These are phyloP conservation scores for Micoletzkya japonica DNA, from an alignment of 2,888 invertebrate genomes.

Conservation along the genomic window DNA sequence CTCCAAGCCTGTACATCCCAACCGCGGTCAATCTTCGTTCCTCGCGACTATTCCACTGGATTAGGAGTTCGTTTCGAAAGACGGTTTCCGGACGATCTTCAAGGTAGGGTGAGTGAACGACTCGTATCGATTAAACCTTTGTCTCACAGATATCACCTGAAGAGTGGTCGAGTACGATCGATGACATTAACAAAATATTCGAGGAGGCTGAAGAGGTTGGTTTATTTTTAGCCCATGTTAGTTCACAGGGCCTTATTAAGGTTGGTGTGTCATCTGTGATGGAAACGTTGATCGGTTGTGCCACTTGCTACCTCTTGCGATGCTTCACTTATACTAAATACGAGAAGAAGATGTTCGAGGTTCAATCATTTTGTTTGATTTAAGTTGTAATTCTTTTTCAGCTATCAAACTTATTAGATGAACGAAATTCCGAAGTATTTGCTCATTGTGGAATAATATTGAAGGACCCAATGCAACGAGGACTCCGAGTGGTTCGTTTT, in stretches of 20 bases:
- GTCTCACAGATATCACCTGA: conserved; percentile 15
- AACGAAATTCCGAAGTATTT: conserved; percentile 22
- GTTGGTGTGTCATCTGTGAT: conserved; percentile 21
- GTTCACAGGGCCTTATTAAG: neutral
- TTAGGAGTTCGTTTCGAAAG: conserved; percentile 27
- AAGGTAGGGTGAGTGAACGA: conserved; percentile 8
- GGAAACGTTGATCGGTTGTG: conserved; percentile 24
- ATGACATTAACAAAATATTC: conserved; percentile 21
- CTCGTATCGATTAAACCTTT: neutral
- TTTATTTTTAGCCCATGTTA: neutral
- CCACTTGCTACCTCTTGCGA: conserved; percentile 24
- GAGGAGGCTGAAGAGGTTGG: conserved; percentile 24
- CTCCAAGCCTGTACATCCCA: neutral
- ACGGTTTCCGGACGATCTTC: conserved; percentile 9
- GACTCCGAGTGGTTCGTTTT: conserved; percentile 23
- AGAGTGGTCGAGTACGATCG: conserved; percentile 25
- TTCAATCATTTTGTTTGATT: neutral
- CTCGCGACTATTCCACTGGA: conserved; percentile 26
- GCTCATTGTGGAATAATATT: conserved; percentile 5
- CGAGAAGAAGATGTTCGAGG: conserved; percentile 27
- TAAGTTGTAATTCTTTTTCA: neutral
- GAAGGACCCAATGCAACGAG: conserved; percentile 23
- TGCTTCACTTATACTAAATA: conserved; percentile 15
- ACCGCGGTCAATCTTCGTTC: conserved; percentile 13
- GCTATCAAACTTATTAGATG: conserved; percentile 21